Conservation (phyloP, 2,888 invertebrate genomes). For the Leptinotarsa juncta region DNA sequence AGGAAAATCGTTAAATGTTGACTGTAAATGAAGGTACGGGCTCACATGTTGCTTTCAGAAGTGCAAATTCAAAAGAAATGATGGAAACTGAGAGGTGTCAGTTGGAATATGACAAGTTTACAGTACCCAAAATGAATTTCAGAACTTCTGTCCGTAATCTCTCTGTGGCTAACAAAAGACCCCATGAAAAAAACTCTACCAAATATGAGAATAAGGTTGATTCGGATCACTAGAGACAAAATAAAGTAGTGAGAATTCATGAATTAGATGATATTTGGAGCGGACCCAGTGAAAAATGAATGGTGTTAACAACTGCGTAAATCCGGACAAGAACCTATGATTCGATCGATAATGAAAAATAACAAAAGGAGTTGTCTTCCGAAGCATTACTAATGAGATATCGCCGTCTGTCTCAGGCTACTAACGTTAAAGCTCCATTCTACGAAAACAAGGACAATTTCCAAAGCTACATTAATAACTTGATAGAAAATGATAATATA, state of each 20-base stretch:
- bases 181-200: conserved; percentile 5
- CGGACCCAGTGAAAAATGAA: conserved; percentile 42
- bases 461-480: conserved; percentile 24
- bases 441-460: conserved; percentile 48
- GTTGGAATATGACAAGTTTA: conserved; percentile 18
- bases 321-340: conserved; percentile 39
- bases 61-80: no score
- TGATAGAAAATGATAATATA: conserved; percentile 14
- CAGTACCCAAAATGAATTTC: conserved; percentile 14
- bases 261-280: conserved; percentile 43
- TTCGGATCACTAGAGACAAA: conserved; percentile 15
- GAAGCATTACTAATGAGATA: neutral
- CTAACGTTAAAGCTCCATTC: conserved; percentile 40
- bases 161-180: neutral
- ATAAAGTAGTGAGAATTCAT: conserved; percentile 17
- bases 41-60: no score
- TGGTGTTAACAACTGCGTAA: conserved; percentile 26
- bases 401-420: neutral
- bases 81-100: neutral
- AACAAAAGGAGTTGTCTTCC: neutral
- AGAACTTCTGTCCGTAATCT: neutral
- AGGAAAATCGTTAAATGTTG: neutral
- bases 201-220: conserved; percentile 8
- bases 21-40: neutral
- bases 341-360: conserved; percentile 36